Evolutionary conservation across 2,113 vertebrate genomes (phyloP), one percentile per base, ranked within the genome.

Genomic region (Platysternon megacephalum): DNA sequence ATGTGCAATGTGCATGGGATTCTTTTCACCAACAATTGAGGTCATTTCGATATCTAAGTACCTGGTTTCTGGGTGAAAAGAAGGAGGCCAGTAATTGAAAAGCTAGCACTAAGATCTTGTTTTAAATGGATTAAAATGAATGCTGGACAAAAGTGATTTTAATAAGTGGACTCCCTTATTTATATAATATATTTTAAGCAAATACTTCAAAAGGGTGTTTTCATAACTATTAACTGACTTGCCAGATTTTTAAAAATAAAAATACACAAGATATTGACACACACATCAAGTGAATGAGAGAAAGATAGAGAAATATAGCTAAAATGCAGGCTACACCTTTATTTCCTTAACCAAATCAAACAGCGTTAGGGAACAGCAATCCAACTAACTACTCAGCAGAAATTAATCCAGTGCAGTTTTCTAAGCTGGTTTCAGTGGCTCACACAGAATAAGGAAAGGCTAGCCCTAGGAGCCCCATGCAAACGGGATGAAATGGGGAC

Each of bases 11-110:
- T 65, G 58, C 32, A 35, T 35, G 32, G 32, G 29, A 32, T 35
- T 65, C 29, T 35, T 32, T 65, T 65, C 58, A 65, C 14, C 13
- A 17, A 65, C 29, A 65, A 35, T 7, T 65, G 58, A 35, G 32
- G 58, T 35, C 58, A 65, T 7, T 56, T 56, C 14, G 58, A 35
- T 32, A 65, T 65, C 32, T 65, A 65, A 14, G 29, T 65, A 65
- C 12, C 58, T 65, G 32, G 82, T 79, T 93, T 91, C 32, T 68
- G 21, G 42, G 51, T 76, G 87, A 85, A 79, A 93, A 93, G 29
- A 65, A 16, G 13, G 29, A 65, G 12, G 32, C 32, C 58, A 17
- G 13, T 17, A 65, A 65, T 29, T 65, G 58, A 65, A 65, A 35
- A 61, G 13, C 28, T 61, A 16, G 12, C 58, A 65, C 21, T 85